phyloP scores from a whole-genome alignment of 2,113 vertebrate species.

The Chitala chitala region DNA sequence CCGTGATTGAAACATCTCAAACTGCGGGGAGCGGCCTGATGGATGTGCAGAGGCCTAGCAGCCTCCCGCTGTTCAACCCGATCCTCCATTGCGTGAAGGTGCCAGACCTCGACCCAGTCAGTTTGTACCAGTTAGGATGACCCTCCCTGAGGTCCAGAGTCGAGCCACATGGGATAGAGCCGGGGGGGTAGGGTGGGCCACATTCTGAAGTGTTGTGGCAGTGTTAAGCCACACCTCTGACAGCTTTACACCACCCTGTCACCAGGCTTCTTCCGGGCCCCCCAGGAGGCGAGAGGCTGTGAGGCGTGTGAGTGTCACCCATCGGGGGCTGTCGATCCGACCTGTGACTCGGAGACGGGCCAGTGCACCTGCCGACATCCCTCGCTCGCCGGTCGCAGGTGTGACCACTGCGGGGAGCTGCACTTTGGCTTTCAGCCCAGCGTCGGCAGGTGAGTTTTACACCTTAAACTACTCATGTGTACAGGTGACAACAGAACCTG shows the following conservation, averaged over 20 bases:
- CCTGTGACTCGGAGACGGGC: conserved; percentile 67
- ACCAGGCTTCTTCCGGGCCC: conserved; percentile 73
- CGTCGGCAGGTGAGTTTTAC: conserved; percentile 69
- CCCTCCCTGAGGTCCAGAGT: background rate
- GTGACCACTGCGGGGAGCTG: conserved; percentile 69
- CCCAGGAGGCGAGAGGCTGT: conserved; percentile 51
- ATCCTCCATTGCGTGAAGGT: conserved; percentile 24
- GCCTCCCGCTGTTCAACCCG: conserved; percentile 25
- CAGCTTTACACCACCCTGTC: background rate
- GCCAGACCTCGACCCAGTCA: background rate
- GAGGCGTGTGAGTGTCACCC: conserved; percentile 74
- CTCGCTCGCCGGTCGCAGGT: conserved; percentile 68
- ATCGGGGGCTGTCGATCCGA: conserved; percentile 59
- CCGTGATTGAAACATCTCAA: conserved; percentile 46
- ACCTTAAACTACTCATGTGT: background rate
- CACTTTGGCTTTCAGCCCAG: conserved; percentile 79
- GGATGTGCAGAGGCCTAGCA: conserved; percentile 24
- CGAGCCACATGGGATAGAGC: background rate
- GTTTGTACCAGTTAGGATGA: conserved; percentile 11
- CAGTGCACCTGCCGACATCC: conserved; percentile 70
- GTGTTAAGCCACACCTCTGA: no score
- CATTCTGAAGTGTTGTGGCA: no score
- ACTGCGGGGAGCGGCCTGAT: conserved; percentile 31
- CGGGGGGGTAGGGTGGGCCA: no score
- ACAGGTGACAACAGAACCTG: no score